Percentiles rank a stretch among this genome's conserved stretches.
Evolutionary conservation across 1,140 invertebrate genomes (phyloP).

Genomic region (Trypoxylus dichotomus): DNA sequence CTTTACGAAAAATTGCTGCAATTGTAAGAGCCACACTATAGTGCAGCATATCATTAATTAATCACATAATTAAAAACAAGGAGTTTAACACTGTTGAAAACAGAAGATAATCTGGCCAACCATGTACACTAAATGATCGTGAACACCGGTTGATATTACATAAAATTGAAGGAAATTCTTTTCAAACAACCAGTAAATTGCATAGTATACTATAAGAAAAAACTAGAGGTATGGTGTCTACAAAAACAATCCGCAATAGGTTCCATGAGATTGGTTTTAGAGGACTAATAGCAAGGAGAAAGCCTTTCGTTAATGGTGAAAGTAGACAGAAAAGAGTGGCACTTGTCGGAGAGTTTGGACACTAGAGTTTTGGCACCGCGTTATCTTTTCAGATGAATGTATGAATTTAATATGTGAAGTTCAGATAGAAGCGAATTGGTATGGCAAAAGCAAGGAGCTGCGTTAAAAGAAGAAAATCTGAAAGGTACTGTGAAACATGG

Average conservation of each 20-base stretch:
- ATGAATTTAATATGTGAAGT: conserved; percentile 5
- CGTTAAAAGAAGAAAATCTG: no score
- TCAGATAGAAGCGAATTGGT: no score
- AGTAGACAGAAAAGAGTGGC: conserved; percentile 6
- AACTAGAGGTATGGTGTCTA: background rate
- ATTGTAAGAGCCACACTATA: no score
- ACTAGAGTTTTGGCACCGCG: background rate
- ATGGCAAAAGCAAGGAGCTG: background rate
- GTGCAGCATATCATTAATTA: no score
- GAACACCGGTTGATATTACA: no score
- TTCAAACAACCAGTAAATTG: background rate
- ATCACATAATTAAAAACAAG: no score
- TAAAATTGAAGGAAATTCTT: background rate
- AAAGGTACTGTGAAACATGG: no score
- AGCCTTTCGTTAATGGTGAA: background rate
- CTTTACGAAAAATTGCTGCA: no score
- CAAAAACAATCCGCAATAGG: no score
- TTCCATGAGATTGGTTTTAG: background rate
- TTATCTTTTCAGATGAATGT: conserved; percentile 11
- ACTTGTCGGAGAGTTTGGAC: background rate
- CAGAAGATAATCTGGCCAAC: no score
- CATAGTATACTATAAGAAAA: background rate
- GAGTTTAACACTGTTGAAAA: no score
- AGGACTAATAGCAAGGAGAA: conserved; percentile 15
- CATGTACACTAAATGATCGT: no score